Conservation (phyloP, 2,797 vertebrate species). For the Xiphorhynchus erythropygius region DNA sequence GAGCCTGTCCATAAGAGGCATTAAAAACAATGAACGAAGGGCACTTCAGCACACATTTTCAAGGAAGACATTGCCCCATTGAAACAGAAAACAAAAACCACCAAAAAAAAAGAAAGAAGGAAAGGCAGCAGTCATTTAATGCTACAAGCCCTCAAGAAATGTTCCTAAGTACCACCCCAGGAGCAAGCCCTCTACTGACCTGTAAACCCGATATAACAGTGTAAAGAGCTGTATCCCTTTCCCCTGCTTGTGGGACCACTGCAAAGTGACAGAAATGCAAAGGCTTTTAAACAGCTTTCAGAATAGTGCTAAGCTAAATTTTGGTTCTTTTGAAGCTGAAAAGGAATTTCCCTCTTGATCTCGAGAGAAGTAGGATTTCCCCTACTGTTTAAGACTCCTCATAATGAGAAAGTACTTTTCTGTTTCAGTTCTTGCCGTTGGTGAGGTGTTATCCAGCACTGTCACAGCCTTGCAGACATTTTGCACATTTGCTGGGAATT, state of each 20-base stretch:
- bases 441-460: not conserved
- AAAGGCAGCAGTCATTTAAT: not conserved
- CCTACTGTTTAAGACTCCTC: not conserved
- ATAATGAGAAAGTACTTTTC: conserved; percentile 25
- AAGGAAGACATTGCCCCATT: not conserved
- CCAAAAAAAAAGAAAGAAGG: not conserved
- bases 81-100: not conserved
- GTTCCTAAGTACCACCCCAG: not conserved
- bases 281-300: not conserved
- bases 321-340: not conserved
- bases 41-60: not conserved
- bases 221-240: not conserved
- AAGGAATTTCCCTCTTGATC: conserved; percentile 36
- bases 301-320: not conserved
- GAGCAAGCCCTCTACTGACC: not conserved
- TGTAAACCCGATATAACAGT: not conserved
- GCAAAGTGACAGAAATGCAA: not conserved
- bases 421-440: conserved; percentile 11
- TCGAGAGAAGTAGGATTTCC: conserved; percentile 18
- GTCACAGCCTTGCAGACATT: not conserved
- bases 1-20: not conserved
- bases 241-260: not conserved
- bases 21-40: not conserved
- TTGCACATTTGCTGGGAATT: not conserved
- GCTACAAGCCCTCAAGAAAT: not conserved